Evolutionary conservation across 2,888 invertebrate species (phyloP).

Genomic region (Mycogona germanica): DNA sequence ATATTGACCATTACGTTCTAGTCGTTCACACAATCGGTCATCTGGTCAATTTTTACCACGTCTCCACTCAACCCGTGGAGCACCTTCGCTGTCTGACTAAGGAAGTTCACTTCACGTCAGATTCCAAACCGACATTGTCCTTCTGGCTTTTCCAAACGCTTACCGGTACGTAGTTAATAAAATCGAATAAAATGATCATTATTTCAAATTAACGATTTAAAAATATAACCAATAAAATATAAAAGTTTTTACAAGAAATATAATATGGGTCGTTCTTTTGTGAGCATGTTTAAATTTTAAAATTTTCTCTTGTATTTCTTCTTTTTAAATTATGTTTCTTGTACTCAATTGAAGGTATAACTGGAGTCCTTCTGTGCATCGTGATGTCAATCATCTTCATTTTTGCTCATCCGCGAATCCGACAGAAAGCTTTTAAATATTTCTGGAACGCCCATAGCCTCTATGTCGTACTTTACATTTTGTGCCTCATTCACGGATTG

Average conservation of each 20-base stretch:
- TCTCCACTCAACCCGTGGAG: constrained; percentile 87
- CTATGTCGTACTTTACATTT: constrained; percentile 69
- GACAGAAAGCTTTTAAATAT: constrained; percentile 87
- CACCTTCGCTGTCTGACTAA: constrained; percentile 83
- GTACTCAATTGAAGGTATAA: constrained; percentile 53
- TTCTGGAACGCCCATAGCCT: constrained; percentile 91
- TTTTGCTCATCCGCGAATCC: constrained; percentile 87
- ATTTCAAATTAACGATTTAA: too few species aligned
- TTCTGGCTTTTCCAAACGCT: constrained; percentile 94
- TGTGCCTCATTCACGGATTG: constrained; percentile 79
- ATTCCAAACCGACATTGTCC: constrained; percentile 83
- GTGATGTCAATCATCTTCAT: constrained; percentile 92
- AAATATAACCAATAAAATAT: too few species aligned
- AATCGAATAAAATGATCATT: too few species aligned
- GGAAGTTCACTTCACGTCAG: constrained; percentile 87
- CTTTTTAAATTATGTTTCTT: too few species aligned
- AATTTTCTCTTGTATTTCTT: too few species aligned
- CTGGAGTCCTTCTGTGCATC: constrained; percentile 73
- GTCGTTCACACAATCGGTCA: constrained; percentile 86
- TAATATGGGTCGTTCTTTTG: not conserved
- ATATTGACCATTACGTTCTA: constrained; percentile 20
- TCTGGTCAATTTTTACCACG: constrained; percentile 94
- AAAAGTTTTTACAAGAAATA: too few species aligned
- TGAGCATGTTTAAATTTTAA: not conserved
- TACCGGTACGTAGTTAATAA: constrained; percentile 68